Base-by-base conservation (phyloP, 35 echinoderm and acorn worm species). In the Holothuria glaberrima region DNA sequence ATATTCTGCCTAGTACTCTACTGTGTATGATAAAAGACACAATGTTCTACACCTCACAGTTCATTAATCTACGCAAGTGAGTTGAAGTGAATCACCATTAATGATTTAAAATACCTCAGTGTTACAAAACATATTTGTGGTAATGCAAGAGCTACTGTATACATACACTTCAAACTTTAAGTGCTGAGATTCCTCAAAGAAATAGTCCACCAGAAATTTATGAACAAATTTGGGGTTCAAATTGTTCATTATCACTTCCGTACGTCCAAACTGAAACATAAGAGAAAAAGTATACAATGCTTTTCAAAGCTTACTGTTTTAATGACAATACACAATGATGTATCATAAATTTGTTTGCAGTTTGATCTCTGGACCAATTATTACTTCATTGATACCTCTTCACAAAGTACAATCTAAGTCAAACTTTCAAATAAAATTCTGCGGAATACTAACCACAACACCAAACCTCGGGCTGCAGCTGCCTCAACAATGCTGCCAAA, bases 141-240 rank as follows among this genome's bases (percentile, higher is more conserved):
- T 12, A 70, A 6, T 28, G 27, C 26, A 26, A 70, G 27, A 18
- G 33, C 67, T 70, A 70, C 14, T 22, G 25, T 63, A 38, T 41
- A 94, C 95, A 94, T 92, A 97, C 95, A 97, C 72, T 92, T 97
- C 95, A 92, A 97, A 97, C 68, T 97, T 97, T 31, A 97, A 48
- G 33, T 82, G 19, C 65, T 97, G 95, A 19, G 64, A 59, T 60
- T 97, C 95, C 50, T 97, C 95, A 90, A 97, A 97, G 71, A 90
- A 97, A 59, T 94, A 97, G 46, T 97, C 90, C 20, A 97, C 68
- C 16, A 86, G 70, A 81, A 97, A 94, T 83, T 97, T 97, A 80
- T 88, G 94, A 5, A 97, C 95, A 94, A 97, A 97, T 58, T 92
- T 60, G 74, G 95, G 95, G 46, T 97, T 94, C 58, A 97, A 88